Conservation (phyloP, 2,113 vertebrate species). For the Rutilus rutilus region DNA sequence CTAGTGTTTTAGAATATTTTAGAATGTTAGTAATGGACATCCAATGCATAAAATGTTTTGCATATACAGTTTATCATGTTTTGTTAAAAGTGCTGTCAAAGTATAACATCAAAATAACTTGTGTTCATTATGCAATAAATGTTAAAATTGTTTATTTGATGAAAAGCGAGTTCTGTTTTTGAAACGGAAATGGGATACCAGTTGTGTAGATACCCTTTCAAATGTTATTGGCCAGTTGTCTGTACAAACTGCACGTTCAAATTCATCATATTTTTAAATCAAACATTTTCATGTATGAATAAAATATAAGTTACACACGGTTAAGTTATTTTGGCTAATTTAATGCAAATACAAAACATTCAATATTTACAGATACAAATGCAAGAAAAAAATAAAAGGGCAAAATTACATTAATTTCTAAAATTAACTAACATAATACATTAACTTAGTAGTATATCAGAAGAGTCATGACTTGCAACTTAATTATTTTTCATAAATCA, state of each 20-base stretch:
- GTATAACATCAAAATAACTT: not conserved
- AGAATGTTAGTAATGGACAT: slow-evolving; percentile 3
- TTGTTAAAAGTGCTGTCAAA: slow-evolving; percentile 8
- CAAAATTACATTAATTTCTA: not conserved
- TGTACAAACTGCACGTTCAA: not conserved
- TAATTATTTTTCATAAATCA: no score
- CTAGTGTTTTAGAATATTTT: slow-evolving; percentile 49
- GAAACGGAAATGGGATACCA: not conserved
- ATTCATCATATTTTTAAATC: not conserved
- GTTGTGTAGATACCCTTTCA: not conserved
- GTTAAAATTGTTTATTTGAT: not conserved
- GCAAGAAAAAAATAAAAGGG: no score
- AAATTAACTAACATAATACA: no score
- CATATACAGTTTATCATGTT: slow-evolving; percentile 40
- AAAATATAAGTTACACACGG: not conserved
- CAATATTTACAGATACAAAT: not conserved
- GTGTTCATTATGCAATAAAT: slow-evolving; percentile 24
- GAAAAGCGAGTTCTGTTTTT: not conserved
- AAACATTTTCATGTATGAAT: not conserved
- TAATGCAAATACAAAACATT: no score
- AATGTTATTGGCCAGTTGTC: not conserved
- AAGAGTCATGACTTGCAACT: no score
- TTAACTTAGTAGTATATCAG: no score
- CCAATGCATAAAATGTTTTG: not conserved
- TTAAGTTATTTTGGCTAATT: no score